Percentiles rank a stretch among this genome's conserved stretches.
Evolutionary conservation across 2,113 vertebrate species (phyloP).

Genomic region (Crotalus tigris): DNA sequence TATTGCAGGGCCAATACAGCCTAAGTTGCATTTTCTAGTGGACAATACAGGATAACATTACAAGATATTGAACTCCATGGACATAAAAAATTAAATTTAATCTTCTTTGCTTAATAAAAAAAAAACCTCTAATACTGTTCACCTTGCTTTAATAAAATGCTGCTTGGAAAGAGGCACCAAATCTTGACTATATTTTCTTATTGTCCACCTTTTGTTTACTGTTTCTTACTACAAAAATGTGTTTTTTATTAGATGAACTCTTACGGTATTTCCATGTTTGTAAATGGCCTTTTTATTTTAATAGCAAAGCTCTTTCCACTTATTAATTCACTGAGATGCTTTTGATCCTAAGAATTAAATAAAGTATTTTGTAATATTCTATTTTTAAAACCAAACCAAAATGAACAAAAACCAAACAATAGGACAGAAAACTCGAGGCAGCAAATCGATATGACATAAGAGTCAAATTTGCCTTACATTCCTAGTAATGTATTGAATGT

Average conservation of each 20-base stretch:
- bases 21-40: neutral
- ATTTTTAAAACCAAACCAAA: neutral
- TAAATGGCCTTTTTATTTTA: conserved; percentile 6
- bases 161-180: neutral
- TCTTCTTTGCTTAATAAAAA: neutral
- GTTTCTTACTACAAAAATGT: neutral
- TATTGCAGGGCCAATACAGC: neutral
- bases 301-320: conserved; percentile 13
- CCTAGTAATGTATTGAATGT: neutral
- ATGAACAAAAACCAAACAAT: neutral
- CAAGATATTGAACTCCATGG: neutral
- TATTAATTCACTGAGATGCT: neutral
- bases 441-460: neutral
- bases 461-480: neutral
- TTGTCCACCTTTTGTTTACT: neutral
- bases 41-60: neutral
- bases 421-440: neutral
- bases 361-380: neutral
- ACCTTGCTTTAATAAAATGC: neutral
- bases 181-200: conserved; percentile 6
- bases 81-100: neutral
- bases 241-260: neutral
- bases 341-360: neutral
- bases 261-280: neutral
- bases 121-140: neutral